Conservation (phyloP, 2,888 invertebrate genomes). For the Diplazon laetatorius region DNA sequence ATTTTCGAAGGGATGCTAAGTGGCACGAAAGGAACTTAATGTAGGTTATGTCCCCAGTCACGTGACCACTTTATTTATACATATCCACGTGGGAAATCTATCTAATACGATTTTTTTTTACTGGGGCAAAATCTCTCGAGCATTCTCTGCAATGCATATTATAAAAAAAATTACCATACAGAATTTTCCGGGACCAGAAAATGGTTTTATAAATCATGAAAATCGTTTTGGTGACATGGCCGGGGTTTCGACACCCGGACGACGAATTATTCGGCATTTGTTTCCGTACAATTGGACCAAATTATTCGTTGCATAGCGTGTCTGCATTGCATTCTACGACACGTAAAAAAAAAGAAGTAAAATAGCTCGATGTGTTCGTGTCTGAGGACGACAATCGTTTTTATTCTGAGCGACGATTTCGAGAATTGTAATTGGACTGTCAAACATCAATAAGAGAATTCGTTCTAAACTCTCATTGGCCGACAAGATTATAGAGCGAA, state of each 20-base stretch:
- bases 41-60: too few relatives aligned
- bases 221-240: not conserved
- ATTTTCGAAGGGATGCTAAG: too few relatives aligned
- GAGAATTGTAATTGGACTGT: too few relatives aligned
- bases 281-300: not conserved
- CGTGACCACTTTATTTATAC: too few relatives aligned
- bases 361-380: conserved; percentile 21
- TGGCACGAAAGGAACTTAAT: too few relatives aligned
- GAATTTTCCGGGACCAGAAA: not conserved
- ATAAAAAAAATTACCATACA: not conserved
- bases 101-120: not conserved
- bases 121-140: not conserved
- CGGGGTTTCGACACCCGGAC: not conserved
- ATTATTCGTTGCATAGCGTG: not conserved
- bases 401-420: conserved; percentile 1
- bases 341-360: not conserved
- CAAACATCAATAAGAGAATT: too few relatives aligned
- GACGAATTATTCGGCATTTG: not conserved
- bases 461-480: too few relatives aligned
- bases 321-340: not conserved
- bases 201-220: not conserved
- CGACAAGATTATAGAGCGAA: too few relatives aligned
- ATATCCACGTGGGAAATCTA: not conserved
- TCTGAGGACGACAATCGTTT: conserved; percentile 47
- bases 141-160: not conserved